Evolutionary conservation across 2,888 invertebrate genomes (phyloP), one percentile per base, ranked within the genome.

Genomic region (Automeris io): DNA sequence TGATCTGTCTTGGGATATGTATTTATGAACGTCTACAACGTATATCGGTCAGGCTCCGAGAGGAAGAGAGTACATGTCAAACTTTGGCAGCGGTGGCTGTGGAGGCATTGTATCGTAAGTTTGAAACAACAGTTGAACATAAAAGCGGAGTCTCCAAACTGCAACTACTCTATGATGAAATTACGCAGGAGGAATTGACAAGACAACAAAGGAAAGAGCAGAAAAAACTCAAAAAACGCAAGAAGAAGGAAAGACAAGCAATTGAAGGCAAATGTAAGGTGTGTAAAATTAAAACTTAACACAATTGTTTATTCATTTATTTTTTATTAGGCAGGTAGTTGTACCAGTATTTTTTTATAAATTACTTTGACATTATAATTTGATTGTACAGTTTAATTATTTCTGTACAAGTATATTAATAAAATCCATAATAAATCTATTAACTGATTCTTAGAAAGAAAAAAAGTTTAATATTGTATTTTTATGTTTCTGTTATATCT

Each of bases 31-130:
- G 96, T 41, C 89, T 98, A 33, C 94, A 96, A 69, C 91, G 94
- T 51, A 93, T 97, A 45, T 94, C 95, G 57, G 90, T 95, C 54
- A 91, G 95, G 37, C 88, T 97, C 59, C 91, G 93, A 40, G 96
- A 96, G 70, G 96, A 97, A 68, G 97, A 97, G 72, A 93, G 95
- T 65, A 95, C 96, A n/a, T 97, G 96, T 82, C 95, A 95, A 77
- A 94, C 96, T 36, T 90, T 97, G 45, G 95, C 96, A 37, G 96
- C 95, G 31, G 94, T 95, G 4, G 94, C 93, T 0, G 92, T 96
- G 0, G 95, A 96, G 66, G 94, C 96, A 3, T 86, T 97, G 8
- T 93, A 93, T 62, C 92, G 95, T 52, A 96, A 93, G 76, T 97
- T 97, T 76, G 95, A 95, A 89, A 93, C 94, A 55, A 94, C 95